Base-by-base conservation (phyloP, 2,797 vertebrate genomes). In the Sebastes itinus region DNA sequence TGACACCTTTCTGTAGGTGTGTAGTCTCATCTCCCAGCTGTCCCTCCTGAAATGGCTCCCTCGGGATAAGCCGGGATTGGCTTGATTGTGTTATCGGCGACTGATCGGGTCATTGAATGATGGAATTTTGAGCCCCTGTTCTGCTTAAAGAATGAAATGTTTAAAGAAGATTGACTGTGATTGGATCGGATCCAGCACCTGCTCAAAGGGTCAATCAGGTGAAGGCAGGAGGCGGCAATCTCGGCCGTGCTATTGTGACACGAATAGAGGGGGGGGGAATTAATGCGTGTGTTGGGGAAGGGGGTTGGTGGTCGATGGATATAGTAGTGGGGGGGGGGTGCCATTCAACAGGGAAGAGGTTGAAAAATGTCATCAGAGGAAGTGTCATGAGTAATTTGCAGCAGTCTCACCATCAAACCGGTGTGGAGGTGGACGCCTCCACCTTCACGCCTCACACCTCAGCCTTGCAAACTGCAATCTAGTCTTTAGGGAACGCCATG, bases 141-240 rank as follows among this genome's bases (percentile, higher is more conserved):
- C 90, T 93, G 92, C 92, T 93, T 94, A 93, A 93, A 93, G 91
- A 93, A 93, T 91, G 87, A 93, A 93, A 92, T 93, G 94, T 91
- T 93, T 94, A 92, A 94, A 95, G 92, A 89, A 94, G 95, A 95
- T 94, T 93, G 94, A 92, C 90, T 93, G 89, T 93, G 92, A 95
- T 95, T 94, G 94, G 90, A 93, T 90, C 91, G 86, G 92, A 94
- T 94, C 91, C 88, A 92, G 92, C 94, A 95, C 93, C 94, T 93
- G 94, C 93, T 95, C 93, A 88, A 87, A 89, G 87, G 91, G 85
- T 93, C 92, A 91, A 87, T 92, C 92, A 91, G 92, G 89, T 92
- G 87, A 91, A 90, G 86, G 87, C 90, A 80, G 90, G 88, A 92
- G 88, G 90, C 89, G 78, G 90, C 88, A 93, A 93, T 93, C 92